These are phyloP conservation scores for Megalonaias nervosa DNA, from an alignment of 1,140 invertebrate genomes.

Conservation along the genomic window DNA sequence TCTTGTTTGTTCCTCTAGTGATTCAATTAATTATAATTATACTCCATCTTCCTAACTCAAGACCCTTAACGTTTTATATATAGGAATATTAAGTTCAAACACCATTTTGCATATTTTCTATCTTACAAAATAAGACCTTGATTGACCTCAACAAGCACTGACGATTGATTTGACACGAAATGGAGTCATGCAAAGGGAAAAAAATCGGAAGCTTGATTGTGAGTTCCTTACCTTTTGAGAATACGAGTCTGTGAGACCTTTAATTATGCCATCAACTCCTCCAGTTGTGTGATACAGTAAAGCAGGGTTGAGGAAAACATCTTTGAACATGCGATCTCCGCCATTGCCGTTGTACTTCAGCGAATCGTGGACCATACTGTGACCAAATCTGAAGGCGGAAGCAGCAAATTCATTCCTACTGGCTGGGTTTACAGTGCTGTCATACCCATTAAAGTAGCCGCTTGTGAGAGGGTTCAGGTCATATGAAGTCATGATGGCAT, in stretches of 20 bases:
- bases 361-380: conserved; percentile 67
- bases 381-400: conserved; percentile 94
- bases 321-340: conserved; percentile 6
- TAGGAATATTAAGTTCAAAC: no score
- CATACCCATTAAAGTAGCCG: conserved; percentile 76
- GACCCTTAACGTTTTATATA: no score
- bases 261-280: conserved; percentile 20
- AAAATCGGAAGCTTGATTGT: no score
- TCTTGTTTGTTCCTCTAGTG: no score
- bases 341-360: no score
- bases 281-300: conserved; percentile 6
- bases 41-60: no score
- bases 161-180: no score
- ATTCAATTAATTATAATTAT: no score
- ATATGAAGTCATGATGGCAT: conserved; percentile 24
- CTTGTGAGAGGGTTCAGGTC: conserved; percentile 39
- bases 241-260: conserved; percentile 16
- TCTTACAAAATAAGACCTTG: no score
- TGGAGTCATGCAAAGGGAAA: no score
- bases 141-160: no score
- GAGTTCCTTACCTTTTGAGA: conserved; percentile 9
- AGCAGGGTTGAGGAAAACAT: conserved; percentile 21
- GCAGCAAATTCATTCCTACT: conserved; percentile 97
- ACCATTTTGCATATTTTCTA: no score
- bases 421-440: conserved; percentile 84